Conservation (phyloP, 2,113 vertebrate species). For the Sciurus niger region DNA sequence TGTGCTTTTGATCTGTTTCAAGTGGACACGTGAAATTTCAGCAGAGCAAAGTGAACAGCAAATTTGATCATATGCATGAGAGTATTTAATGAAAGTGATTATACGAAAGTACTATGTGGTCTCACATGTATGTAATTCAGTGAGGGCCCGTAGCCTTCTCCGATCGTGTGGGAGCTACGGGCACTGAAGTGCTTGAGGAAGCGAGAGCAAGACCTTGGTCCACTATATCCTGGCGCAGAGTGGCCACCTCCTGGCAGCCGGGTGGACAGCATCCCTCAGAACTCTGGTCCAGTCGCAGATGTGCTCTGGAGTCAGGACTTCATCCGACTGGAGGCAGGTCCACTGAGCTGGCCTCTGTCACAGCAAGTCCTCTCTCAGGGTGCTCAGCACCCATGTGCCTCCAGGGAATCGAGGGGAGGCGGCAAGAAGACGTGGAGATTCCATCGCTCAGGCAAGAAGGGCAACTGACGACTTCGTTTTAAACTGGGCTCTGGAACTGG, state of each 20-base stretch:
- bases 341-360: background rate
- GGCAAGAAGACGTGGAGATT: too few relatives aligned
- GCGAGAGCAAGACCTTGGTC: background rate
- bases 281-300: background rate
- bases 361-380: background rate
- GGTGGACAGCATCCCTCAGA: background rate
- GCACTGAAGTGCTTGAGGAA: background rate
- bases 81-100: background rate
- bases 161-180: background rate
- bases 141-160: background rate
- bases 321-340: background rate
- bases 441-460: too few relatives aligned
- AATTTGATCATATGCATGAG: background rate
- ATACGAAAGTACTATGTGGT: background rate
- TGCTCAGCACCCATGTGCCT: too few relatives aligned
- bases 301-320: background rate
- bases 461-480: too few relatives aligned
- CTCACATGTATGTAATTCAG: background rate
- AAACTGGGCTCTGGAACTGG: too few relatives aligned
- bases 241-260: background rate
- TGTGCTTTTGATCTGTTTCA: background rate
- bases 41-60: background rate
- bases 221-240: too few relatives aligned
- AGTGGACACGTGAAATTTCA: background rate
- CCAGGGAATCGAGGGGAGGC: too few relatives aligned